Conservation (phyloP, 1,140 invertebrate genomes). For the Apocrypta bakeri region DNA sequence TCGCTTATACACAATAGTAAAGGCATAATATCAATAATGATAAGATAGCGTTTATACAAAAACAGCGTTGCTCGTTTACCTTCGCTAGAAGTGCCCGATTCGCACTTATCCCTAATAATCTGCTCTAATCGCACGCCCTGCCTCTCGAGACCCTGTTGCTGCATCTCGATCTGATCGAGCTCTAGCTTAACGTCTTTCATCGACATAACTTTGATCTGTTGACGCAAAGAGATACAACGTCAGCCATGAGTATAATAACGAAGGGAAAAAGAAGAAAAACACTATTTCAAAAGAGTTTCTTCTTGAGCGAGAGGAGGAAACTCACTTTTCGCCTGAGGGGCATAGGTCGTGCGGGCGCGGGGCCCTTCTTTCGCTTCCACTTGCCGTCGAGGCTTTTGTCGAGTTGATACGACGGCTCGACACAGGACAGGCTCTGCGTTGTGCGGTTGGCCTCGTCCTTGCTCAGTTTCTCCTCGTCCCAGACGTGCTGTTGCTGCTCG, state of each 20-base stretch:
- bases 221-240: constrained; percentile 45
- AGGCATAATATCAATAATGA: not conserved
- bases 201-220: constrained; percentile 82
- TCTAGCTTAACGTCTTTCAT: constrained; percentile 83
- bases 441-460: constrained; percentile 78
- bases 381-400: constrained; percentile 80
- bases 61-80: constrained; percentile 48
- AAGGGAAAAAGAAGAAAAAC: not conserved
- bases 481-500: constrained; percentile 37
- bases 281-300: constrained; percentile 38
- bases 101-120: constrained; percentile 87
- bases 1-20: constrained; percentile 16
- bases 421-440: constrained; percentile 69
- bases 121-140: constrained; percentile 91
- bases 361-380: constrained; percentile 86
- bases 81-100: constrained; percentile 70
- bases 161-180: constrained; percentile 87
- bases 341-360: constrained; percentile 85
- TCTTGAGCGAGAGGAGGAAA: constrained; percentile 51
- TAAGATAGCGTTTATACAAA: constrained; percentile 3
- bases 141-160: constrained; percentile 90
- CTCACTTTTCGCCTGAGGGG: constrained; percentile 79
- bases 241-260: not conserved
- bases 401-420: constrained; percentile 55
- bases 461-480: constrained; percentile 75